These are phyloP conservation scores for Sebastes jordani DNA, from an alignment of 2,797 vertebrate genomes.

Conservation along the genomic window DNA sequence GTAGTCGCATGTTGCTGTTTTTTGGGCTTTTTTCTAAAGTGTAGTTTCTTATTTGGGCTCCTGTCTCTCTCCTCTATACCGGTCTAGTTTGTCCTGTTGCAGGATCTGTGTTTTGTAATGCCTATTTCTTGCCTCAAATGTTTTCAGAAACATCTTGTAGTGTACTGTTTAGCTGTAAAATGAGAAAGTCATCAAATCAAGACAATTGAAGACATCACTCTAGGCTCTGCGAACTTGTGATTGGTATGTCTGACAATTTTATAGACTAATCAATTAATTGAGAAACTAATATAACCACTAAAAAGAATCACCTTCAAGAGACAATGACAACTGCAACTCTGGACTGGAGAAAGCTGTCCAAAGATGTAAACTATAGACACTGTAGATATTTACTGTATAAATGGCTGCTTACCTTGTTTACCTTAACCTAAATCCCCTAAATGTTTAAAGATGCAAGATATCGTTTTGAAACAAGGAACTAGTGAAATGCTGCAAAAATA, in stretches of 20 bases:
- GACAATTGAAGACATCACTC: neutral
- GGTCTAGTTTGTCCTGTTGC: neutral
- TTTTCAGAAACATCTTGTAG: no score
- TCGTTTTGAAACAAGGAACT: constrained; percentile 25
- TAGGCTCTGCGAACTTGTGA: neutral
- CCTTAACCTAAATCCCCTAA: neutral
- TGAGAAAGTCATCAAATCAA: neutral
- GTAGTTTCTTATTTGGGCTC: no score
- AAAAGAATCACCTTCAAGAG: neutral
- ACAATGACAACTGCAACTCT: neutral
- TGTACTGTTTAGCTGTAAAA: no score
- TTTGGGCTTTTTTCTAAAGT: no score
- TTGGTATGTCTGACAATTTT: neutral
- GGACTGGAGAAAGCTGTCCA: neutral
- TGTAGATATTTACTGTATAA: neutral
- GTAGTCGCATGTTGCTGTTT: no score
- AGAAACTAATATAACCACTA: neutral
- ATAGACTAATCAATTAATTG: neutral
- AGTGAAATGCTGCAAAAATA: constrained; percentile 44
- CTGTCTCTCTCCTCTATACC: neutral
- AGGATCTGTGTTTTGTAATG: neutral
- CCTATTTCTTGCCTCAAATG: no score
- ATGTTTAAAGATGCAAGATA: constrained; percentile 13
- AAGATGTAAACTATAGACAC: neutral
- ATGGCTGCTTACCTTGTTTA: neutral